Percentiles rank a stretch among this genome's conserved stretches.
Evolutionary conservation across 1,140 invertebrate genomes (phyloP).

Genomic region (Drosophila nigrodunni): DNA sequence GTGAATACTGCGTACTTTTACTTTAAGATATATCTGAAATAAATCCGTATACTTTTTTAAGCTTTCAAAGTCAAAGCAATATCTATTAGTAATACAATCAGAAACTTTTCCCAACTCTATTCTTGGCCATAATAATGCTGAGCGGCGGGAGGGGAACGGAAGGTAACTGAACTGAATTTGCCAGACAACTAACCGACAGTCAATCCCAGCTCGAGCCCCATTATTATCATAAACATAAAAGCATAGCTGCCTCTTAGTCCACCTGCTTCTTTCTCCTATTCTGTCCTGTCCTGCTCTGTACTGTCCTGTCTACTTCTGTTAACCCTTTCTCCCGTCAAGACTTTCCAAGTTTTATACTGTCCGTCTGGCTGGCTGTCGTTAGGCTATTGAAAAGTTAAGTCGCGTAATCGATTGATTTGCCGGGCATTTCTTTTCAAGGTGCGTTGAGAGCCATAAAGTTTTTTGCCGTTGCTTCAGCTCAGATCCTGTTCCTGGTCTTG

Average conservation of each 20-base stretch:
- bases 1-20: background rate
- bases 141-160: background rate
- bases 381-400: constrained; percentile 83
- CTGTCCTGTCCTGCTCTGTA: background rate
- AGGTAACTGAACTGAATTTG: constrained; percentile 52
- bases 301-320: background rate
- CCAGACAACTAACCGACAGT: constrained; percentile 59
- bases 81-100: constrained; percentile 62
- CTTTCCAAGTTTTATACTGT: constrained; percentile 4
- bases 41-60: background rate
- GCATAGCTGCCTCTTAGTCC: constrained; percentile 14
- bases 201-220: constrained; percentile 49
- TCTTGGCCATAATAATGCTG: constrained; percentile 23
- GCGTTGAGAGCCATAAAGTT: constrained; percentile 68
- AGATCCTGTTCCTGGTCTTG: background rate
- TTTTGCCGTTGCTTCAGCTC: constrained; percentile 21
- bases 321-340: constrained; percentile 22
- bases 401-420: constrained; percentile 84
- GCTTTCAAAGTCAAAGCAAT: constrained; percentile 39
- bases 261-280: background rate
- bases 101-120: constrained; percentile 44
- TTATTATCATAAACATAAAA: constrained; percentile 80
- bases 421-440: constrained; percentile 73
- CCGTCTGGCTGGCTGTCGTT: constrained; percentile 55
- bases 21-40: background rate